Evolutionary conservation across 2,113 vertebrate species (phyloP), one percentile per base, ranked within the genome.

Genomic region (Oncorhynchus tshawytscha): DNA sequence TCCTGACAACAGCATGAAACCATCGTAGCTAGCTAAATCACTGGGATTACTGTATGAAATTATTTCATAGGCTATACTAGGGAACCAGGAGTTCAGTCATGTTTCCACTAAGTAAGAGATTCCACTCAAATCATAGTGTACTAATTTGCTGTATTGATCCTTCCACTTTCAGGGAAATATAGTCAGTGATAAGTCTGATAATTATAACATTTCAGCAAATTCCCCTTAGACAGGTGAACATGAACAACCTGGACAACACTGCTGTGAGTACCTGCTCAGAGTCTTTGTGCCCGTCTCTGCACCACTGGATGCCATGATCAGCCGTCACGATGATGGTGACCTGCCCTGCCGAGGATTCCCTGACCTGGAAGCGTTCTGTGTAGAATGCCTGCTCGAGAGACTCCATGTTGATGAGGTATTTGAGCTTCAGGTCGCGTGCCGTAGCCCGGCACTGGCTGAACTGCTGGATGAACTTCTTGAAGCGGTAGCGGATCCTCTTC

Each of bases 401-500:
- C 93, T 99, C 97, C 89, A 99, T 92, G 92, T 96, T 98, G 89
- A 98, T 96, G 82, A 99, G 94, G 90, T 99, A 99, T 74, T 99
- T 99, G 70, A 99, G 95, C 92, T 98, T 98, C 88, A 99, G 92
- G 86, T 98, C 97, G 18, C 95, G 95, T 24, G 92, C 93, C 57
- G 96, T 95, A 73, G 96, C 96, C 91, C 94, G 96, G 89, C 97
- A 99, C 83, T 96, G 94, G 82, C 96, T 93, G 87, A 99, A 99
- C 75, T 97, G 96, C 85, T 96, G 95, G 88, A 99, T 96, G 91
- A 99, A 99, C 87, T 93, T 95, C 84, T 95, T 95, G 91, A 99
- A 99, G 74, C 98, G 95, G 83, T 97, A 98, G 71, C 97, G 94
- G 91, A 99, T 99, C 81, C 98, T 92, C 86, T 98, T 99, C 66